Evolutionary conservation across 2,888 invertebrate genomes (phyloP).

Genomic region (Mesorhabditis belari): DNA sequence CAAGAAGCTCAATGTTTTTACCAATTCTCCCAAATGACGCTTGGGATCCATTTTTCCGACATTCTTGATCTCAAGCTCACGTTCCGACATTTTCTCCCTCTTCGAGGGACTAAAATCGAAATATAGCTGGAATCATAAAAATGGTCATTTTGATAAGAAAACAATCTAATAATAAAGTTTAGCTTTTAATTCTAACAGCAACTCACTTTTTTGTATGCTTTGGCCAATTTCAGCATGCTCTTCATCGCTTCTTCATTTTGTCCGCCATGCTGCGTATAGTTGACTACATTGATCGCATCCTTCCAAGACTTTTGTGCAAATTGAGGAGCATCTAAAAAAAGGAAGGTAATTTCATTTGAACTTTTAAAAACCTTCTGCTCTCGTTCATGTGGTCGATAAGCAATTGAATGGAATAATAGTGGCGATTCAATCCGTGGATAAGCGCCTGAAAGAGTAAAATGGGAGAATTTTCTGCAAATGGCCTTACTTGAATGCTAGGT

Average conservation of each 20-base stretch:
- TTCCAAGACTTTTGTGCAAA: constrained; percentile 95
- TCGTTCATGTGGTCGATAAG: constrained; percentile 93
- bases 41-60: constrained; percentile 93
- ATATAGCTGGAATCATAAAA: not conserved
- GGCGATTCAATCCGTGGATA: constrained; percentile 94
- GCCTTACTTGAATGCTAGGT: constrained; percentile 89
- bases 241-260: constrained; percentile 86
- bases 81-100: constrained; percentile 99
- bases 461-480: too few relatives aligned
- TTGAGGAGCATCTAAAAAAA: constrained; percentile 77
- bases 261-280: constrained; percentile 79
- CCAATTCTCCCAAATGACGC: constrained; percentile 90
- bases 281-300: constrained; percentile 70
- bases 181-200: not conserved
- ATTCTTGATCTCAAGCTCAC: constrained; percentile 96
- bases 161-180: too few relatives aligned
- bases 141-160: not conserved
- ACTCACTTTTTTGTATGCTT: constrained; percentile 80
- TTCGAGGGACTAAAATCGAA: too few relatives aligned
- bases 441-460: too few relatives aligned
- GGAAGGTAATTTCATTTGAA: not conserved
- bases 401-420: constrained; percentile 98
- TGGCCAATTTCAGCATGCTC: constrained; percentile 91
- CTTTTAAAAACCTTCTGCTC: constrained; percentile 71
- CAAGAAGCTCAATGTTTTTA: not conserved